These are phyloP conservation scores for Hemistola chrysoprasaria DNA, from an alignment of 2,888 invertebrate genomes.

Conservation along the genomic window DNA sequence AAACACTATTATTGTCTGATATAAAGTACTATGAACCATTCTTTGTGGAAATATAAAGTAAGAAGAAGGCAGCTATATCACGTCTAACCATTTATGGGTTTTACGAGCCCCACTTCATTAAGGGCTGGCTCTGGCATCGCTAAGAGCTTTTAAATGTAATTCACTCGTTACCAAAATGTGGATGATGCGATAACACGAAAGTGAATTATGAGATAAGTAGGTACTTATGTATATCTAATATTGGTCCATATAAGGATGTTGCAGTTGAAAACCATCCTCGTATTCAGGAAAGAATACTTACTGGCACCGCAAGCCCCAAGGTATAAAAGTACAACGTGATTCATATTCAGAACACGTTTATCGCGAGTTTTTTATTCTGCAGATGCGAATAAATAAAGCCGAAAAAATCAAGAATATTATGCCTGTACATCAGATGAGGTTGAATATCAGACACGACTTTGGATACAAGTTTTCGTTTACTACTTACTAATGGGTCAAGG, in stretches of 20 bases:
- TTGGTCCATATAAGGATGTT: slow-evolving; percentile 7
- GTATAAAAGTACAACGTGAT: slow-evolving; percentile 10
- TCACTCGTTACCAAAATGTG: slow-evolving; percentile 9
- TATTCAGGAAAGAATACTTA: slow-evolving; percentile 5
- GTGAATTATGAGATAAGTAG: no score
- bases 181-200: neutral
- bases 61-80: neutral
- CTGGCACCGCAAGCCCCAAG: slow-evolving; percentile 2
- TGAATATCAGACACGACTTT: no score
- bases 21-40: no score
- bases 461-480: neutral
- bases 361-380: slow-evolving; percentile 12
- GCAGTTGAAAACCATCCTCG: neutral
- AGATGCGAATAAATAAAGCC: slow-evolving; percentile 10
- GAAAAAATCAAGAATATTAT: slow-evolving; percentile 2
- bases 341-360: slow-evolving; percentile 18
- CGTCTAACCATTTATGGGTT: slow-evolving; percentile 9
- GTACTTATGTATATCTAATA: no score
- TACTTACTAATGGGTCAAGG: slow-evolving; percentile 22
- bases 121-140: slow-evolving; percentile 4
- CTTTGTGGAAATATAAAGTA: no score
- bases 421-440: no score
- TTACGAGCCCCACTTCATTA: slow-evolving; percentile 12
- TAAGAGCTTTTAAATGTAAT: slow-evolving; percentile 21
- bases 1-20: no score